These are phyloP conservation scores for Alcedo quadribrachys DNA, from an alignment of 2,797 vertebrate genomes.

Conservation along the genomic window DNA sequence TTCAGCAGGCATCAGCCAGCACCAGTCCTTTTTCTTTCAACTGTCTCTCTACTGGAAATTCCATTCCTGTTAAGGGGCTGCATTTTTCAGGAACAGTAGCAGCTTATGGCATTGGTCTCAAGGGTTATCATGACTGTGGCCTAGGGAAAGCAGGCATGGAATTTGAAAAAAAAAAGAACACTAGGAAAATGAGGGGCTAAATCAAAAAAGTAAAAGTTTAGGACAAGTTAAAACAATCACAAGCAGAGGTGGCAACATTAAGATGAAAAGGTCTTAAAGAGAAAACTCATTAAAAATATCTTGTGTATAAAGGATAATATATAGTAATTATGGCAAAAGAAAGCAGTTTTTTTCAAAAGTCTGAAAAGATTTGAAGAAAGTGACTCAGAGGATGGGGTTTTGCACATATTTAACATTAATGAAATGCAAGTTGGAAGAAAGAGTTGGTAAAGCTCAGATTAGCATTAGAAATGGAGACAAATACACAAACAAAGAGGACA, in stretches of 20 bases:
- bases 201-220: neutral
- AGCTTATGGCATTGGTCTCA: neutral
- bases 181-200: neutral
- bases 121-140: neutral
- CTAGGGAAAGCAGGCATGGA: neutral
- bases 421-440: constrained; percentile 12
- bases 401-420: neutral
- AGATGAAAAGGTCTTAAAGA: neutral
- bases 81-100: neutral
- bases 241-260: neutral
- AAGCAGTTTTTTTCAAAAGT: neutral
- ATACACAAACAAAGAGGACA: constrained; percentile 11
- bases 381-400: neutral
- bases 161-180: neutral
- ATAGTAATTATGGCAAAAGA: neutral
- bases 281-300: neutral
- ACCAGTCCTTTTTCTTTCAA: neutral
- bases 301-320: neutral
- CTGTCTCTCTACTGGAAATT: neutral
- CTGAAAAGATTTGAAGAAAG: neutral
- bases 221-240: neutral
- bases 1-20: neutral
- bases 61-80: neutral
- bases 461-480: constrained; percentile 21
- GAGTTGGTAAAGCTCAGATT: constrained; percentile 11